Base-by-base conservation (phyloP, 1,140 invertebrate genomes). In the Babylonia areolata region DNA sequence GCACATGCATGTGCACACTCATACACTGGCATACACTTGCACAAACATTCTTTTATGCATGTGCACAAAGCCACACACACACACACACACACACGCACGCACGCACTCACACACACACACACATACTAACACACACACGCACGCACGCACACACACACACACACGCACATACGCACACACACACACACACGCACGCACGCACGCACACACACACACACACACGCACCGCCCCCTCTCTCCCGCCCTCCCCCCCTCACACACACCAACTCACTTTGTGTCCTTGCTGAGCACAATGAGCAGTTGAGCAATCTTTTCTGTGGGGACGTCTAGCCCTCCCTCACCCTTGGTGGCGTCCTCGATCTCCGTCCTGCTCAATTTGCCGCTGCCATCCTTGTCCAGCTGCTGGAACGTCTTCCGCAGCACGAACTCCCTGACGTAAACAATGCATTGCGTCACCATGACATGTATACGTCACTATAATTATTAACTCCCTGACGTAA, bases 351-450 rank as follows among this genome's bases (percentile, higher is more conserved):
- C 88, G 11, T 87, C 85, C 15, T 90, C 82, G 15, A 93, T 87
- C 81, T 93, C 92, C 31, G 89, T 87, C 28, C 88, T 85, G 28
- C 89, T 89, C 35, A 93, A 83, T 35, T 87, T 91, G 2, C 92
- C 92, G 87, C 91, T 93, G 17, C 81, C 85, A 83, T 93, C 92
- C 73, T 87, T 88, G 81, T 93, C 92, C n/a, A 91, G 75, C 23
- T 86, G 81, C 17, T 88, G 89, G 77, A 93, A 93, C 0, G 90
- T 87, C 84, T 91, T 86, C 51, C 92, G 85, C n/a, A 92, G 81
- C 17, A 88, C 90, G 35, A 92, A 90, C 78, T 90, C 90, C 82
- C 91, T 92, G 86, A 9, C 58, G 81, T 79, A 11, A 85, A 28
- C 51, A 51, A 12, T 0, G 9, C 46, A 51, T 17, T n/a, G n/a